phyloP scores from a whole-genome alignment of 2,797 vertebrate species.

The Sternotherus odoratus region DNA sequence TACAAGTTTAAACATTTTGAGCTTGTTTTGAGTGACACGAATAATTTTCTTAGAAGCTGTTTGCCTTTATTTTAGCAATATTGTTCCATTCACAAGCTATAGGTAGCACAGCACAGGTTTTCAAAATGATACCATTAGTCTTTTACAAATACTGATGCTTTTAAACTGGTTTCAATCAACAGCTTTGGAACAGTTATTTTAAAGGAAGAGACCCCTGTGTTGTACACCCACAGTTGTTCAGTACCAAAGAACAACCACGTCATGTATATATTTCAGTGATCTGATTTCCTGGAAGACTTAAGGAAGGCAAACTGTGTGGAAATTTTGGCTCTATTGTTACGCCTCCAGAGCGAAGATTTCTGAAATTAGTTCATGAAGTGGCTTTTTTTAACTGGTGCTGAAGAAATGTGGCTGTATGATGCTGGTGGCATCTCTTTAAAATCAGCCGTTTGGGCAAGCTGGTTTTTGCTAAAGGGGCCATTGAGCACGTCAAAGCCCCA shows the following conservation, averaged over 20 bases:
- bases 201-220: background rate
- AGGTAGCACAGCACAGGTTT: background rate
- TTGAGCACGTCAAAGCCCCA: background rate
- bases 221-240: background rate
- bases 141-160: background rate
- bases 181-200: background rate
- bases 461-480: background rate
- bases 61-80: background rate
- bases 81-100: background rate
- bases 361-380: background rate
- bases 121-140: background rate
- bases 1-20: background rate
- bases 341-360: background rate
- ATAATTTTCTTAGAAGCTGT: background rate
- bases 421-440: background rate
- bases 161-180: background rate
- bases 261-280: background rate
- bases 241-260: background rate
- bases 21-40: background rate
- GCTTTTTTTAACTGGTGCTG: background rate
- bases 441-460: background rate
- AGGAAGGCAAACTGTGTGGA: background rate
- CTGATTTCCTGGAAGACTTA: background rate
- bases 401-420: background rate
- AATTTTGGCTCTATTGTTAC: background rate